Evolutionary conservation across 92 coral and sea anemone genomes (phyloP).

Genomic region (Nematostella vectensis): DNA sequence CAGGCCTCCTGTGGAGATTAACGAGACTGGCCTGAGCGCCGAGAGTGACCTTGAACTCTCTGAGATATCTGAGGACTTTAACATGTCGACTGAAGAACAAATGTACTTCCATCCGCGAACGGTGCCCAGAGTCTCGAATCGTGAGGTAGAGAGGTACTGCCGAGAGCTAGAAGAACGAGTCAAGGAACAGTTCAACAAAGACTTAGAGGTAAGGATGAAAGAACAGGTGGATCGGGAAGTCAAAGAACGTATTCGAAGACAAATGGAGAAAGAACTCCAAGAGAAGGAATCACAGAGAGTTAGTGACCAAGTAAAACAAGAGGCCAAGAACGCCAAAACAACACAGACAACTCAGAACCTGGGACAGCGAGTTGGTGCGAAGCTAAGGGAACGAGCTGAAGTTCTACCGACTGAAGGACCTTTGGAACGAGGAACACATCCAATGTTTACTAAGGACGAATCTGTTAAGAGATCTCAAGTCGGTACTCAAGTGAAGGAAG

Average conservation of each 20-base stretch:
- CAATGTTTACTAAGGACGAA: constrained; percentile 15
- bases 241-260: constrained; percentile 16
- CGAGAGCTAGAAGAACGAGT: constrained; percentile 24
- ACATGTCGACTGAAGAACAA: constrained; percentile 57
- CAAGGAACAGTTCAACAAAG: constrained; percentile 22
- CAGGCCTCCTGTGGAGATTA: constrained; percentile 12
- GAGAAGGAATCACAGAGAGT: constrained; percentile 8
- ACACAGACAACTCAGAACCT: not conserved
- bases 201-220: constrained; percentile 10
- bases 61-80: constrained; percentile 49
- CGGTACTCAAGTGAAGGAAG: constrained; percentile 43
- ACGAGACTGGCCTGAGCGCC: constrained; percentile 50
- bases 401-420: constrained; percentile 6
- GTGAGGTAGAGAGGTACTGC: constrained; percentile 23
- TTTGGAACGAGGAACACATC: constrained; percentile 29
- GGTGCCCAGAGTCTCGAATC: constrained; percentile 13
- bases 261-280: constrained; percentile 20
- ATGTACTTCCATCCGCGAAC: constrained; percentile 28
- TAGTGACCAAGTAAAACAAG: not conserved
- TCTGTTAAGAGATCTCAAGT: constrained; percentile 3
- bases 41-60: constrained; percentile 87
- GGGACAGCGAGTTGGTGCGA: not conserved
- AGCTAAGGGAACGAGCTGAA: constrained; percentile 1
- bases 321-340: not conserved
- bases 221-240: constrained; percentile 24